Percentiles rank a stretch among this genome's conserved stretches.
These are phyloP conservation scores for Drosophila neonasuta DNA, from an alignment of 2,888 invertebrate genomes.

Conservation along the genomic window DNA sequence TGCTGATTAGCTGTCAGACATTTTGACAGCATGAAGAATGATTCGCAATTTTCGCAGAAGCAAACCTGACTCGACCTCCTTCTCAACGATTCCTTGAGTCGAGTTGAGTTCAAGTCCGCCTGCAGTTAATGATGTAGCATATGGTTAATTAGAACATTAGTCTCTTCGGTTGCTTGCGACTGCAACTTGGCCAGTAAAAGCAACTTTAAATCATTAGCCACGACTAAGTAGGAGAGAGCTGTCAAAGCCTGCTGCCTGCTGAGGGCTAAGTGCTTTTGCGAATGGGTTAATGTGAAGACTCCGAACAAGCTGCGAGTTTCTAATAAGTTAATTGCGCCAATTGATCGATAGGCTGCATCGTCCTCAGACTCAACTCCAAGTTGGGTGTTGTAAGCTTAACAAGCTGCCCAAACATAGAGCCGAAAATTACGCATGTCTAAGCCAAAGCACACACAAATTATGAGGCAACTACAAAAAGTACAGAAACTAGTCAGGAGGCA, in stretches of 20 bases:
- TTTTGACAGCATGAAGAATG: slow-evolving; percentile 76
- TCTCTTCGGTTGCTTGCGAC: slow-evolving; percentile 30
- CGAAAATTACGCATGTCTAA: slow-evolving; percentile 73
- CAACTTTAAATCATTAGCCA: slow-evolving; percentile 66
- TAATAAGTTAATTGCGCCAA: background rate
- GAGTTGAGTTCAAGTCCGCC: slow-evolving; percentile 20
- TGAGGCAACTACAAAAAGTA: slow-evolving; percentile 47
- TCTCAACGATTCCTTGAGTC: background rate
- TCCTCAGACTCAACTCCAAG: slow-evolving; percentile 31
- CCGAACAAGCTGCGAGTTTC: slow-evolving; percentile 1
- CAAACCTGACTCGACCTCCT: slow-evolving; percentile 38
- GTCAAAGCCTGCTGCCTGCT: slow-evolving; percentile 54
- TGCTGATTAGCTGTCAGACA: slow-evolving; percentile 79
- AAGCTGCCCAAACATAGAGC: slow-evolving; percentile 52
- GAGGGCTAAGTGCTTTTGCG: slow-evolving; percentile 52
- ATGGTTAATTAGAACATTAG: slow-evolving; percentile 76
- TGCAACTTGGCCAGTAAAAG: slow-evolving; percentile 26
- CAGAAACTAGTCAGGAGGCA: slow-evolving; percentile 16
- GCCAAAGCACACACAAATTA: slow-evolving; percentile 59
- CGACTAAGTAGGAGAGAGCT: slow-evolving; percentile 26
- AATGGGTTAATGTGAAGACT: slow-evolving; percentile 36
- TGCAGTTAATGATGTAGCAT: slow-evolving; percentile 74
- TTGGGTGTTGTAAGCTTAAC: slow-evolving; percentile 38
- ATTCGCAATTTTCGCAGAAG: slow-evolving; percentile 67
- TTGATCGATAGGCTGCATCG: background rate